Conservation (phyloP, 2,113 vertebrate species). For the Psilopogon haemacephalus region DNA sequence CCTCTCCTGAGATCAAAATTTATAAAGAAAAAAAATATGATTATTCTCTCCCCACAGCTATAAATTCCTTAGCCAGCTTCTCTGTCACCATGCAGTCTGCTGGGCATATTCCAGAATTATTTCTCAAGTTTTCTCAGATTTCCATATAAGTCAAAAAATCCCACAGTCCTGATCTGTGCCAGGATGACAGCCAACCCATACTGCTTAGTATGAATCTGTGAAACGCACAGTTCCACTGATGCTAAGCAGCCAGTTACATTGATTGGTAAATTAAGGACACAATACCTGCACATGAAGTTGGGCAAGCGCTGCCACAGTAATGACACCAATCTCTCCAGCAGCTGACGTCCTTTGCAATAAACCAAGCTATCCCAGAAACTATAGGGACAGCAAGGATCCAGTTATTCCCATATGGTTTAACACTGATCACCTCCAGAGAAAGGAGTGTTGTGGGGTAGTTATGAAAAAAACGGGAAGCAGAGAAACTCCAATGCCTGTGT, state of each 20-base stretch:
- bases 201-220: not conserved
- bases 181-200: not conserved
- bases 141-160: constrained; percentile 65
- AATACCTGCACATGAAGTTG: fast-evolving
- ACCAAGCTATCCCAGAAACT: not conserved
- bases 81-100: constrained; percentile 50
- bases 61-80: constrained; percentile 47
- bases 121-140: constrained; percentile 44
- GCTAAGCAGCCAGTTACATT: not conserved
- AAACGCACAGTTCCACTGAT: not conserved
- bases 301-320: not conserved
- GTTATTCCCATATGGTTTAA: not conserved
- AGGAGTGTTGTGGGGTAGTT: not conserved
- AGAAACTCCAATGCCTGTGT: fast-evolving
- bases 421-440: not conserved
- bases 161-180: not conserved
- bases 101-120: constrained; percentile 56
- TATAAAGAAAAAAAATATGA: constrained; percentile 13
- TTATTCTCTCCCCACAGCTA: constrained; percentile 22
- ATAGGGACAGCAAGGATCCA: not conserved
- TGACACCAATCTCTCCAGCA: not conserved
- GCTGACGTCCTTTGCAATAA: not conserved
- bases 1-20: not conserved
- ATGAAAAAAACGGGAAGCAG: not conserved
- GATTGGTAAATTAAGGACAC: not conserved